Percentiles rank a stretch among this genome's conserved stretches.
Evolutionary conservation across 2,888 invertebrate genomes (phyloP).

Genomic region (Microplitis manilae): DNA sequence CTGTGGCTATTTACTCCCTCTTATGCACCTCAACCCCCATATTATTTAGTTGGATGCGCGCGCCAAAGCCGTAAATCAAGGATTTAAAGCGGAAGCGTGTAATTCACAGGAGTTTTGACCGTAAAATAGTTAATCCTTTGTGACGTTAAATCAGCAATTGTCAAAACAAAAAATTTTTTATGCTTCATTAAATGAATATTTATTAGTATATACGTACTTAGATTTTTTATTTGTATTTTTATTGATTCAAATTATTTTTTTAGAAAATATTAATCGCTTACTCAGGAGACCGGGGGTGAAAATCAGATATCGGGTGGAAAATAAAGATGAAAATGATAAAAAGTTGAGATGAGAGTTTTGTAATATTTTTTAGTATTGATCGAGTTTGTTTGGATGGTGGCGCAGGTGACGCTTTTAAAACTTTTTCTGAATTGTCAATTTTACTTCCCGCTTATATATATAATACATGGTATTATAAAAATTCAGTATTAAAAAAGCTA

Average conservation of each 20-base stretch:
- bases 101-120: conserved; percentile 67
- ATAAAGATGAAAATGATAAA: conserved; percentile 26
- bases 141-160: conserved; percentile 65
- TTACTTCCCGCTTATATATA: conserved; percentile 23
- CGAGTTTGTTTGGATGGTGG: conserved; percentile 32
- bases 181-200: conserved; percentile 47
- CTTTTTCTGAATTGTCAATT: conserved; percentile 56
- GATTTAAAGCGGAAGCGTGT: conserved; percentile 65
- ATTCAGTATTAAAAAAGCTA: conserved; percentile 28
- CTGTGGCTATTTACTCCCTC: conserved; percentile 9
- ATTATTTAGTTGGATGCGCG: conserved; percentile 43
- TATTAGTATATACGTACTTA: background rate
- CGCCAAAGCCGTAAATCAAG: conserved; percentile 65
- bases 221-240: background rate
- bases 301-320: background rate
- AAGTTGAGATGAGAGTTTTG: background rate
- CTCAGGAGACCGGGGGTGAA: background rate
- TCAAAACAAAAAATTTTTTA: conserved; percentile 70
- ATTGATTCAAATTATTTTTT: background rate
- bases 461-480: background rate
- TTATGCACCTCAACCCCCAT: conserved; percentile 34
- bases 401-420: conserved; percentile 54
- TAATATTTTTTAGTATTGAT: conserved; percentile 10
- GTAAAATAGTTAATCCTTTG: conserved; percentile 65
- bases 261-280: background rate